Percentiles rank a stretch among this genome's conserved stretches.
phyloP scores from a whole-genome alignment of 64 coral and sea anemone genomes.

The Dendronephthya gigantea region DNA sequence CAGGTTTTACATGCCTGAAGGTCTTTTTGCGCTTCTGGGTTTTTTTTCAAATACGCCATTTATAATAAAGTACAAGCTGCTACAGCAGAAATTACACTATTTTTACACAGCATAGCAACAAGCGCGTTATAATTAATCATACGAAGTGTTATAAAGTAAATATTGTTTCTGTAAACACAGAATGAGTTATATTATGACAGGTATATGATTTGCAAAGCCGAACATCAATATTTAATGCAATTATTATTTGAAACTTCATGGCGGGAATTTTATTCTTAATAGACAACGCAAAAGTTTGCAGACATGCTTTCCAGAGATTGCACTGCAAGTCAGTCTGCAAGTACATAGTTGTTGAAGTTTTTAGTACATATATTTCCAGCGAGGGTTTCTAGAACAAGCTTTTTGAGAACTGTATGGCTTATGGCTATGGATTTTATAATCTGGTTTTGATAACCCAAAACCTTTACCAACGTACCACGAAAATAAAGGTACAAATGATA shows the following conservation, averaged over 20 bases:
- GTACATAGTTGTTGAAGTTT: too few species aligned
- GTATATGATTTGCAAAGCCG: background rate
- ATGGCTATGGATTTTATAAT: too few species aligned
- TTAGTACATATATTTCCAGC: too few species aligned
- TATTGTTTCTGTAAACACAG: background rate
- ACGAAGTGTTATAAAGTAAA: background rate
- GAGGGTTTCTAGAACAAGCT: too few species aligned
- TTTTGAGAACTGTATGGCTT: too few species aligned
- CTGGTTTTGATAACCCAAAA: too few species aligned
- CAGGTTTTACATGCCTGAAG: background rate
- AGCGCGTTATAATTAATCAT: background rate
- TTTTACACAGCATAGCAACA: conserved; percentile 1
- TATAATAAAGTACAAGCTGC: background rate
- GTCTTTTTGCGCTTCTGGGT: conserved; percentile 4
- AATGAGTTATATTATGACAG: background rate
- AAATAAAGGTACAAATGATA: too few species aligned
- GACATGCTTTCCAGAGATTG: too few species aligned
- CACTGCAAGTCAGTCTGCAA: too few species aligned
- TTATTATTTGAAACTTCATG: background rate
- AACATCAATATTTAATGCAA: background rate
- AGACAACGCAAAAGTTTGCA: background rate
- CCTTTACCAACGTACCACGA: too few species aligned
- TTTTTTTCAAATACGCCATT: background rate
- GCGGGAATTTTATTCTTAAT: background rate
- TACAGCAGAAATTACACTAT: too few species aligned